These are phyloP conservation scores for Acronicta leporina DNA, from an alignment of 2,888 invertebrate species.

Conservation along the genomic window DNA sequence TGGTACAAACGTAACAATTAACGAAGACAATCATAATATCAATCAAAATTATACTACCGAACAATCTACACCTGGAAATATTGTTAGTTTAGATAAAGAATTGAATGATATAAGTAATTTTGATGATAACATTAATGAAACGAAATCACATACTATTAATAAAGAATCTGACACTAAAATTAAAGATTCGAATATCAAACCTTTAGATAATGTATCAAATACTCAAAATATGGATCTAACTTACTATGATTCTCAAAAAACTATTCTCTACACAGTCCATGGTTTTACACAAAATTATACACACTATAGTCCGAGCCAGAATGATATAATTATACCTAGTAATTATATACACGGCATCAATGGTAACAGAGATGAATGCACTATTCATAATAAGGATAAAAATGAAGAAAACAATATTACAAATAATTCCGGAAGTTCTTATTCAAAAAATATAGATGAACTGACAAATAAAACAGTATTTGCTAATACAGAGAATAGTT, in stretches of 20 bases:
- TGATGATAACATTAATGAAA: slow-evolving; percentile 1
- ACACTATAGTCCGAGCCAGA: slow-evolving; percentile 71
- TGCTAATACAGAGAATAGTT: not conserved
- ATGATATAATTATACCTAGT: slow-evolving; percentile 53
- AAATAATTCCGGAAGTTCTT: not conserved
- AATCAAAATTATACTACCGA: slow-evolving; percentile 5
- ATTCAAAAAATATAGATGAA: not conserved
- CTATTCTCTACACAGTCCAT: slow-evolving; percentile 54
- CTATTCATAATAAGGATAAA: not conserved
- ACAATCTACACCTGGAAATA: not conserved
- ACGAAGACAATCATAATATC: not conserved
- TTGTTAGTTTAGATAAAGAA: not conserved
- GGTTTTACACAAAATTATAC: slow-evolving; percentile 59
- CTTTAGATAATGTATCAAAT: not conserved
- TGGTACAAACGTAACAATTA: not conserved
- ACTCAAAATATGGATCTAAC: slow-evolving; percentile 11
- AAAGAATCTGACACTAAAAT: not conserved
- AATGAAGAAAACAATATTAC: not conserved
- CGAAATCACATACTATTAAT: not conserved
- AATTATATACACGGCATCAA: slow-evolving; percentile 54
- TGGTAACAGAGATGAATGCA: not conserved
- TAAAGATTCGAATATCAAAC: not conserved
- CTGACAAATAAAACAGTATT: not conserved
- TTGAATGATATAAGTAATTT: not conserved
- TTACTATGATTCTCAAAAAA: slow-evolving; percentile 58